Percentiles rank a stretch among this genome's conserved stretches.
These are phyloP conservation scores for Mellilla xanthometata DNA, from an alignment of 2,888 invertebrate species.

Conservation along the genomic window DNA sequence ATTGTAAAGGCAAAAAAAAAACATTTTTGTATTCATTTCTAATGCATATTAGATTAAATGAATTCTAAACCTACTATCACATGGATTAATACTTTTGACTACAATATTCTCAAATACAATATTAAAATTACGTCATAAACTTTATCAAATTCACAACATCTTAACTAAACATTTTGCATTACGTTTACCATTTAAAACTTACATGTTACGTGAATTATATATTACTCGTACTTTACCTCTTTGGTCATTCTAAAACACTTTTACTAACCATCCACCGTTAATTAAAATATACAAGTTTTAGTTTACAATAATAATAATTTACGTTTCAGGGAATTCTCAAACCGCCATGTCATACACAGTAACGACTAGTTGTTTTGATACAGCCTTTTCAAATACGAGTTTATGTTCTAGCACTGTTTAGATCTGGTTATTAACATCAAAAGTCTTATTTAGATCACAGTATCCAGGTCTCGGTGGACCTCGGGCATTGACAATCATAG, in stretches of 20 bases:
- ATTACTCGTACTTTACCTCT: slow-evolving; percentile 54
- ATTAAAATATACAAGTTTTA: slow-evolving; percentile 19
- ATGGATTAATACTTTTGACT: slow-evolving; percentile 76
- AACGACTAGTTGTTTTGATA: slow-evolving; percentile 62
- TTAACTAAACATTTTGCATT: slow-evolving; percentile 43
- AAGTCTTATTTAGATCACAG: slow-evolving; percentile 82
- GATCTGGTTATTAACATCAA: slow-evolving; percentile 54
- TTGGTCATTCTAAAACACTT: slow-evolving; percentile 61
- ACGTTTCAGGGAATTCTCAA: slow-evolving; percentile 37
- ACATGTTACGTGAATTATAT: neutral
- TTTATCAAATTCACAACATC: slow-evolving; percentile 68
- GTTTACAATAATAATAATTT: slow-evolving; percentile 26
- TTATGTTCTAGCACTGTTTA: slow-evolving; percentile 58
- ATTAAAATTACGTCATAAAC: slow-evolving; percentile 48
- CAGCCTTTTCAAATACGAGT: slow-evolving; percentile 53
- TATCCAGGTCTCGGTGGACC: slow-evolving; percentile 75
- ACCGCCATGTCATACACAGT: slow-evolving; percentile 45
- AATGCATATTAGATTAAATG: slow-evolving; percentile 23
- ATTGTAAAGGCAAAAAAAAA: too few species aligned
- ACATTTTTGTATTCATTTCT: too few species aligned
- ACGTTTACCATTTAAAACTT: slow-evolving; percentile 26
- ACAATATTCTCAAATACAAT: slow-evolving; percentile 47
- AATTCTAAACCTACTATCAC: slow-evolving; percentile 73
- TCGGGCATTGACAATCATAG: slow-evolving; percentile 83
- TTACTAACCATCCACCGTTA: slow-evolving; percentile 15